Evolutionary conservation across 2,888 invertebrate species (phyloP).

Genomic region (Protodeltote pygarga): DNA sequence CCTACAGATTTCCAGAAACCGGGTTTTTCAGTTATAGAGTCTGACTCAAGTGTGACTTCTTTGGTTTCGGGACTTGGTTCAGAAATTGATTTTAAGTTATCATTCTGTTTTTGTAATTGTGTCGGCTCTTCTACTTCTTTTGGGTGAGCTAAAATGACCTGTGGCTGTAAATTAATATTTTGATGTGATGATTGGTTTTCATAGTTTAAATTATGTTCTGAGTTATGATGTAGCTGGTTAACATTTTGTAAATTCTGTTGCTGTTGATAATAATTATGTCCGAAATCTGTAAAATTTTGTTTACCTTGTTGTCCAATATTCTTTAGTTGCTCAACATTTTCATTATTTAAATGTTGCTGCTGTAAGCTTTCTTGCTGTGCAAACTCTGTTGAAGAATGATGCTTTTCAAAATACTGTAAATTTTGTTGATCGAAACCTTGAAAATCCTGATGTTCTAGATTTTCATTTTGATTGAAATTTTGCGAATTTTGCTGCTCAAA

Average conservation of each 20-base stretch:
- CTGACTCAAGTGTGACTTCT: slow-evolving; percentile 43
- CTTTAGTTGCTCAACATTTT: too few species aligned
- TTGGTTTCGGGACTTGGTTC: slow-evolving; percentile 5
- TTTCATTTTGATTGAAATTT: slow-evolving; percentile 11
- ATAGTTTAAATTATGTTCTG: slow-evolving; percentile 10
- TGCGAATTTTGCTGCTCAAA: slow-evolving; percentile 11
- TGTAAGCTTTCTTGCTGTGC: slow-evolving; percentile 14
- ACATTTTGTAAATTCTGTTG: slow-evolving; percentile 39
- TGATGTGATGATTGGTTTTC: slow-evolving; percentile 13
- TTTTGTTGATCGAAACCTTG: slow-evolving; percentile 27
- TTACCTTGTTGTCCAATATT: slow-evolving; percentile 5
- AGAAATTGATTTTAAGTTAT: slow-evolving; percentile 8
- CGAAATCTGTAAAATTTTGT: slow-evolving; percentile 28
- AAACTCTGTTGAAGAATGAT: too few species aligned
- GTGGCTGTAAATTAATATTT: slow-evolving; percentile 3
- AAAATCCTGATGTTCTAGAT: slow-evolving; percentile 21
- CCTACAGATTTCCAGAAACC: slow-evolving; percentile 87
- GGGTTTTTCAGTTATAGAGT: slow-evolving; percentile 71
- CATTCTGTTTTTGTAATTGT: slow-evolving; percentile 15
- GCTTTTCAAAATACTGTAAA: slow-evolving; percentile 5
- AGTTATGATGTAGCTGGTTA: slow-evolving; percentile 12
- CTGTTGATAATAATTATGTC: slow-evolving; percentile 27
- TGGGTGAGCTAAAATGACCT: not conserved
- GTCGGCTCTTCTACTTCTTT: slow-evolving; percentile 16
- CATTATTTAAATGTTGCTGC: too few species aligned